Evolutionary conservation across 2,888 invertebrate genomes (phyloP), one percentile per base, ranked within the genome.

Genomic region (Gastrophysa polygoni): DNA sequence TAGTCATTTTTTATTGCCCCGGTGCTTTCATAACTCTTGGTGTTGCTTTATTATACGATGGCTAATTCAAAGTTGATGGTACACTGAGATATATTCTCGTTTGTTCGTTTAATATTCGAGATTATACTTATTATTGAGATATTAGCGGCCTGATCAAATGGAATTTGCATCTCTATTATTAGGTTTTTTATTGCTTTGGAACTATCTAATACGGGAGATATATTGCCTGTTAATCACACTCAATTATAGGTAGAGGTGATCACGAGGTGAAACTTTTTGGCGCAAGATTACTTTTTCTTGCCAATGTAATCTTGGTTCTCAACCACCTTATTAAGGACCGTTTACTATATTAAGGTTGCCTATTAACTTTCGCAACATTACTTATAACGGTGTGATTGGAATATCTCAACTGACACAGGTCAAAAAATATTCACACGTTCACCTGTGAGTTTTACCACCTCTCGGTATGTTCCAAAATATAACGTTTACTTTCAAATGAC

Each of bases 81-180:
- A 34, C 34, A 34, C 32, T 51, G 34, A 51, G 51, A 51, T 54
- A 38, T 38, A 16, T 16, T 17, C 54, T 43, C 21, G 43, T 63
- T 63, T 59, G 56, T 63, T 59, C 63, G 59, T 63, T 55, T 21
- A 46, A 43, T 50, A 11, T 55, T 24, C 46, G 55, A 59, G 59
- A 63, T 63, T 63, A 63, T 51, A 63, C 59, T 63, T 49, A 63
- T 63, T 63, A 63, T 63, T 59, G 59, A 63, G 59, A 63, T 55
- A 63, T 59, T 59, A 59, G 63, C 59, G 56, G 59, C 56, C 28
- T 56, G 59, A 63, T 63, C 63, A 52, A 57, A 54, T 48, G 52
- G 34, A 54, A 57, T 62, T 62, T 43, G 57, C 61, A 29, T 57
- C 54, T 54, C 38, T 43, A 54, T 54, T 20, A 54, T 54, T 54